Percentiles rank a stretch among this genome's conserved stretches.
Evolutionary conservation across 2,797 vertebrate species (phyloP).

Genomic region (Bovichtus variegatus): DNA sequence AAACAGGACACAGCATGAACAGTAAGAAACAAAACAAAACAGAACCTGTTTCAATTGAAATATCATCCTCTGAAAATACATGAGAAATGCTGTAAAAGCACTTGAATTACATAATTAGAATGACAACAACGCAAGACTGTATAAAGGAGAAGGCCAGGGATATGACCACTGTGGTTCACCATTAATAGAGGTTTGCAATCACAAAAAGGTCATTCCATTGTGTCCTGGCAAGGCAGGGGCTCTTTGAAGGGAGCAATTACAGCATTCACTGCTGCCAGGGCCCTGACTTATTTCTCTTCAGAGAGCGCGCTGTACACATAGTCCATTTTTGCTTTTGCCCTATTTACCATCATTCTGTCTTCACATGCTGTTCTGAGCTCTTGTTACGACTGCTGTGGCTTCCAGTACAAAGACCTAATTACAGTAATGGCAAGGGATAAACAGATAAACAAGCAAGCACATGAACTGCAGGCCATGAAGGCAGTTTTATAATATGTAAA

Average conservation of each 20-base stretch:
- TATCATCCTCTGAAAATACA: conserved; percentile 48
- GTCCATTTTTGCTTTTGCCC: conserved; percentile 76
- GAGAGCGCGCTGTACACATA: conserved; percentile 69
- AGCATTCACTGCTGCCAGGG: conserved; percentile 73
- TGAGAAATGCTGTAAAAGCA: conserved; percentile 51
- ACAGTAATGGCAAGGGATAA: conserved; percentile 80
- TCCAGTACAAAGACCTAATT: conserved; percentile 79
- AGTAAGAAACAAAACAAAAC: conserved; percentile 33
- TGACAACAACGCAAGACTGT: conserved; percentile 32
- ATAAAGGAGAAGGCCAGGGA: conserved; percentile 52
- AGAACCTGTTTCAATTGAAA: conserved; percentile 30
- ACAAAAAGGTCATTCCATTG: conserved; percentile 82
- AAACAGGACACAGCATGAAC: conserved; percentile 48
- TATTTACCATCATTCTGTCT: conserved; percentile 78
- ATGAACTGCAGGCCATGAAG: conserved; percentile 69
- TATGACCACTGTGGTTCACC: conserved; percentile 65
- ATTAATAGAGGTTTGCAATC: conserved; percentile 78
- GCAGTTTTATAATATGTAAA: conserved; percentile 80
- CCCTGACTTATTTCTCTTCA: conserved; percentile 78
- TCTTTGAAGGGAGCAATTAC: conserved; percentile 84
- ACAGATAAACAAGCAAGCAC: conserved; percentile 76
- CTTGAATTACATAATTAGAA: conserved; percentile 64
- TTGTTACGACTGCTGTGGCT: conserved; percentile 70
- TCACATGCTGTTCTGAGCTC: conserved; percentile 72
- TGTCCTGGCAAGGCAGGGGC: conserved; percentile 73